Conservation (phyloP, 2,113 vertebrate genomes). For the Choloepus hoffmanni region DNA sequence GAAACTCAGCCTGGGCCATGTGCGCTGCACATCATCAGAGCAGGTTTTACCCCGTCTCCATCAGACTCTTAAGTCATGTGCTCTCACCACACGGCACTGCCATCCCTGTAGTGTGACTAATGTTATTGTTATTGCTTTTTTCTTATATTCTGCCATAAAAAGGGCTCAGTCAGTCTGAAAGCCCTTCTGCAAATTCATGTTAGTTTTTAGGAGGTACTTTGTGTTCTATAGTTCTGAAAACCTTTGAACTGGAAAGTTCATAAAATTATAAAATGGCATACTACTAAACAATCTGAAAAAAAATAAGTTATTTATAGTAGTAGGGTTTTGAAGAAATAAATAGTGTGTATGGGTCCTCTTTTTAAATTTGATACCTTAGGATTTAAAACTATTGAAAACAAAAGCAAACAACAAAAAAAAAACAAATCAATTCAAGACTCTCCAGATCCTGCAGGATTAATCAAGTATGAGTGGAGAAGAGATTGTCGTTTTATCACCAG, state of each 20-base stretch:
- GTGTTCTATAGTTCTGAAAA: not conserved
- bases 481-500: no score
- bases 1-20: not conserved
- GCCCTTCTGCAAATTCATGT: not conserved
- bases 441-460: not conserved
- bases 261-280: not conserved
- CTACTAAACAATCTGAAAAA: not conserved
- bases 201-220: not conserved
- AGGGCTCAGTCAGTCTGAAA: not conserved
- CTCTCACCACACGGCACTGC: accelerated
- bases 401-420: not conserved
- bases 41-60: not conserved
- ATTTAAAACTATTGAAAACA: not conserved
- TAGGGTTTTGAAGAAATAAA: not conserved
- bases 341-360: not conserved
- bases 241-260: conserved; percentile 7
- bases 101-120: not conserved
- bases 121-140: not conserved
- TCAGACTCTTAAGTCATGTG: not conserved
- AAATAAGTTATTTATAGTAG: not conserved
- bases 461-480: not conserved
- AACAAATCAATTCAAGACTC: not conserved
- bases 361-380: not conserved
- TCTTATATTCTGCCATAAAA: not conserved
- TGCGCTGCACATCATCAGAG: not conserved